Conservation (phyloP, 1,140 invertebrate genomes). For the Ceratina calcarata region DNA sequence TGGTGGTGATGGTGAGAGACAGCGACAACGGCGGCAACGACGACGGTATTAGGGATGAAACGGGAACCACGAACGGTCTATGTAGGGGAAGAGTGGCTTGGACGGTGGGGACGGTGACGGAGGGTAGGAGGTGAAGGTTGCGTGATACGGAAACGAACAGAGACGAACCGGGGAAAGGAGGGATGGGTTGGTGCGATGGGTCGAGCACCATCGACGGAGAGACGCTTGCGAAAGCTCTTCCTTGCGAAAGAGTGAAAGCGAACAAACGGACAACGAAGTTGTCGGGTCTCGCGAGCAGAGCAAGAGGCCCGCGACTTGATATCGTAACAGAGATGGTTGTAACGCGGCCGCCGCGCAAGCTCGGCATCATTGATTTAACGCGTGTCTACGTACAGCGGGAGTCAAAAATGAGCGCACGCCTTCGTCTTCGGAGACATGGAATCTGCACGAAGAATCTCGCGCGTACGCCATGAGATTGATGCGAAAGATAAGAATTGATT, state of each 20-base stretch:
- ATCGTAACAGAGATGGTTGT: constrained; percentile 49
- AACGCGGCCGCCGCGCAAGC: constrained; percentile 72
- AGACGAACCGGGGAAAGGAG: constrained; percentile 13
- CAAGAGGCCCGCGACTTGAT: constrained; percentile 56
- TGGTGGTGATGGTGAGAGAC: background rate
- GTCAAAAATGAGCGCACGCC: no score
- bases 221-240: constrained; percentile 5
- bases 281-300: constrained; percentile 18
- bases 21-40: constrained; percentile 13
- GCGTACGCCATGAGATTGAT: no score
- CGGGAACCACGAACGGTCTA: background rate
- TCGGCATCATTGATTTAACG: constrained; percentile 79
- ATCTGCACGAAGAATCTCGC: no score
- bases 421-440: no score
- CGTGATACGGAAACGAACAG: background rate
- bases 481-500: no score
- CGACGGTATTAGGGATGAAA: constrained; percentile 1
- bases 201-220: constrained; percentile 29
- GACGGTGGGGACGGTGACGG: background rate
- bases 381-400: constrained; percentile 53
- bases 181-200: background rate
- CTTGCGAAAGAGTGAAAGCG: constrained; percentile 27
- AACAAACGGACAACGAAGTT: constrained; percentile 21
- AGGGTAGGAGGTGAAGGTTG: constrained; percentile 16
- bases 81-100: constrained; percentile 13